Conservation (phyloP, 2,888 invertebrate genomes). For the Sinelater perroti region DNA sequence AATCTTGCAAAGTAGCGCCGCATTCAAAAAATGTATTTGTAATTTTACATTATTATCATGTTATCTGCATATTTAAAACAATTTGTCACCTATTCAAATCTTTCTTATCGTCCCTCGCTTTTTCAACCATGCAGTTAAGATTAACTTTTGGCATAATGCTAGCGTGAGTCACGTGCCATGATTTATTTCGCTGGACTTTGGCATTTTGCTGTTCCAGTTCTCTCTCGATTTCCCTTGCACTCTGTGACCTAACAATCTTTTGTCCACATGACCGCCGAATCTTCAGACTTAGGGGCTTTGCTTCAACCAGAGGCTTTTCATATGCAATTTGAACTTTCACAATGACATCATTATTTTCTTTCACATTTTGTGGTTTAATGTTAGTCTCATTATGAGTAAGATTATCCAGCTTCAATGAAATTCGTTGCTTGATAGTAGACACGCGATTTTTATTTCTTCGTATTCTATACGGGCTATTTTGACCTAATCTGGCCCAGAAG, state of each 20-base stretch:
- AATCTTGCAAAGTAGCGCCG: too few relatives aligned
- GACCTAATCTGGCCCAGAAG: slow-evolving; percentile 66
- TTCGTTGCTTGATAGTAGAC: slow-evolving; percentile 74
- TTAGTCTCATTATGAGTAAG: slow-evolving; percentile 41
- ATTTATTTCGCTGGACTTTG: slow-evolving; percentile 69
- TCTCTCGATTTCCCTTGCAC: slow-evolving; percentile 77
- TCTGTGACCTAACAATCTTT: slow-evolving; percentile 79
- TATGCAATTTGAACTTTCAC: slow-evolving; percentile 77
- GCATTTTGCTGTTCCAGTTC: slow-evolving; percentile 61
- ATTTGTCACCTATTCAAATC: too few relatives aligned
- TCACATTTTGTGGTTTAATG: background rate
- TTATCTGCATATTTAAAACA: too few relatives aligned
- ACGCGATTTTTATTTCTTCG: slow-evolving; percentile 79
- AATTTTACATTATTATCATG: too few relatives aligned
- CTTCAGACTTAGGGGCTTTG: slow-evolving; percentile 73
- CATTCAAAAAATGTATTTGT: too few relatives aligned
- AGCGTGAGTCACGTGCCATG: slow-evolving; percentile 66
- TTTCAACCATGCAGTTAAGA: too few relatives aligned
- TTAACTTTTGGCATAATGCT: slow-evolving; percentile 61
- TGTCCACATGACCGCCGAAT: slow-evolving; percentile 75
- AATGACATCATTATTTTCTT: slow-evolving; percentile 59
- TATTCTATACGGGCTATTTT: slow-evolving; percentile 78
- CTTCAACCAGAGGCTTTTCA: slow-evolving; percentile 76
- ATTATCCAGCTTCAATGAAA: slow-evolving; percentile 72
- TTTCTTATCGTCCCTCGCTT: too few relatives aligned